Evolutionary conservation across 2,113 vertebrate genomes (phyloP).

Genomic region (Ptilorrhoa leucosticta): DNA sequence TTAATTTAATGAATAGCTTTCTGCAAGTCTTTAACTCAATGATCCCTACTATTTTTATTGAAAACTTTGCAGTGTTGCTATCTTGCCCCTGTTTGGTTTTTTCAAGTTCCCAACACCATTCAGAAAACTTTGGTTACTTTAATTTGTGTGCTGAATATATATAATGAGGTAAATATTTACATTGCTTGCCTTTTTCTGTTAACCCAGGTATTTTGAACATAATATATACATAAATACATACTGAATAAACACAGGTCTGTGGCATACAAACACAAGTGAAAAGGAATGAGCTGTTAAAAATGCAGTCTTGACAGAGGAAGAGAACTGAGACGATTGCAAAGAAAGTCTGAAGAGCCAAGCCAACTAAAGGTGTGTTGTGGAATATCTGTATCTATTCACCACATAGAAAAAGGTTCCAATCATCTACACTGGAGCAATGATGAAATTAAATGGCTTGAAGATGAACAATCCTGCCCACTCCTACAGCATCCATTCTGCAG

Average conservation of each 20-base stretch:
- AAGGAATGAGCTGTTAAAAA: neutral
- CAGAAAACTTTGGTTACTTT: neutral
- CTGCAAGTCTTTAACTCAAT: neutral
- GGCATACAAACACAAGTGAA: neutral
- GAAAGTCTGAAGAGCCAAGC: neutral
- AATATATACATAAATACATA: neutral
- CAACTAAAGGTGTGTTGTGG: neutral
- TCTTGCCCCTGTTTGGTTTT: neutral
- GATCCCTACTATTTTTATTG: neutral
- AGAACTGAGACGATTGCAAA: neutral
- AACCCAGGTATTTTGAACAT: neutral
- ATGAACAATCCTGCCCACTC: neutral
- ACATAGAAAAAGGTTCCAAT: neutral
- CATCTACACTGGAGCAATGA: neutral
- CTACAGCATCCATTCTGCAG: neutral
- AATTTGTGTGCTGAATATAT: neutral
- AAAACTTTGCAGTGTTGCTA: neutral
- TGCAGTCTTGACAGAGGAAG: neutral
- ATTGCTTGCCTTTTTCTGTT: neutral
- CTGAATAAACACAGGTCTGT: neutral
- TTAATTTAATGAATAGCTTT: neutral
- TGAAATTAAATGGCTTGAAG: neutral
- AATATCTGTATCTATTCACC: neutral
- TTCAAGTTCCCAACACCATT: neutral
- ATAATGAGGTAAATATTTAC: neutral